phyloP scores from a whole-genome alignment of 2,888 invertebrate species.

The Gonocerus acuteangulatus region DNA sequence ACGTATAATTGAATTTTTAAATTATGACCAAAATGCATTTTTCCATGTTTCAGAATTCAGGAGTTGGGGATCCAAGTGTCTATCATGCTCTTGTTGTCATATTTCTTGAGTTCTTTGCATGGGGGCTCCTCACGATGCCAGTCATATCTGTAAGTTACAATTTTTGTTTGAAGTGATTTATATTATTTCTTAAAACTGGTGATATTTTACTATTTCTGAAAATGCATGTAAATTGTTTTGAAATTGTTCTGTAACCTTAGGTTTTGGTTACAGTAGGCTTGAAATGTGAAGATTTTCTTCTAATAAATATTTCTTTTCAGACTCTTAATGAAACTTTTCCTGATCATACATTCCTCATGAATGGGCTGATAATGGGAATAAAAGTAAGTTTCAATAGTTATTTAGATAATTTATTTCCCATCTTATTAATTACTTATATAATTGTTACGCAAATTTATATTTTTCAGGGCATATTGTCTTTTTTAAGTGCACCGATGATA shows the following conservation, averaged over 20 bases:
- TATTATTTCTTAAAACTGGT: no score
- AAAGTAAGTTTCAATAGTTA: conserved; percentile 51
- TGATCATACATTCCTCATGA: conserved; percentile 98
- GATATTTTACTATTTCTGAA: no score
- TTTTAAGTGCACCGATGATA: conserved; percentile 92
- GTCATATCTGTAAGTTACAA: conserved; percentile 77
- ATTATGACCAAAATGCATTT: no score
- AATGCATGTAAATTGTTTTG: no score
- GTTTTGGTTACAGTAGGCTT: background rate
- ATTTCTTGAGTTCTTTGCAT: conserved; percentile 99
- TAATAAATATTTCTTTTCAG: conserved; percentile 48
- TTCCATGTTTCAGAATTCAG: conserved; percentile 60
- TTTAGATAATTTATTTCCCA: background rate
- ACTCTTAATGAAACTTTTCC: conserved; percentile 96
- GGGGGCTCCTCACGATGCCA: conserved; percentile 97
- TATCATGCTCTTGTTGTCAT: conserved; percentile 98
- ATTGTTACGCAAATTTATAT: conserved; percentile 16
- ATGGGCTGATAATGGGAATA: conserved; percentile 97
- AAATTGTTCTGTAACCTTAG: background rate
- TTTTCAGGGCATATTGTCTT: conserved; percentile 81
- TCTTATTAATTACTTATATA: conserved; percentile 9
- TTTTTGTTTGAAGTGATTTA: background rate
- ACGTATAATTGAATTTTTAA: no score
- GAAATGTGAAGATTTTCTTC: background rate
- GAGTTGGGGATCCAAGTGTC: conserved; percentile 89